Conservation (phyloP, 2,113 vertebrate genomes). For the Stictonetta naevosa region DNA sequence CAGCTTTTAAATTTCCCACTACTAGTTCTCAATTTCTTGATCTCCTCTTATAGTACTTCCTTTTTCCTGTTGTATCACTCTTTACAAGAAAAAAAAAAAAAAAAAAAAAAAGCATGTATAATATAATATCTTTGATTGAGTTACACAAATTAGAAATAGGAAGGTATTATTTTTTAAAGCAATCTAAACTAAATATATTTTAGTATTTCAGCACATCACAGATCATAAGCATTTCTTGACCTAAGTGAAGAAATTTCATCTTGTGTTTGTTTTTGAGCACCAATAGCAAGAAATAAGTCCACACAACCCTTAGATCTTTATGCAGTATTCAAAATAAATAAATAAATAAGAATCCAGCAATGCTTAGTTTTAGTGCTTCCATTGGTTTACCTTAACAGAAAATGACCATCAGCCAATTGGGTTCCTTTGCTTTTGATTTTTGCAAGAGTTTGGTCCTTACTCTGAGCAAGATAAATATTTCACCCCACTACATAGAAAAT, state of each 20-base stretch:
- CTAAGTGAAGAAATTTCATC: background rate
- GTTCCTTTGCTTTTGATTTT: background rate
- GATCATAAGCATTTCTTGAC: background rate
- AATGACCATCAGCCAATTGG: background rate
- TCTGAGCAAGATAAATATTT: background rate
- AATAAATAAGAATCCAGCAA: background rate
- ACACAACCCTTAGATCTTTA: background rate
- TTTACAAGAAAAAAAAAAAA: background rate
- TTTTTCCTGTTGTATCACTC: accelerated
- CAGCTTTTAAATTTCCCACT: background rate
- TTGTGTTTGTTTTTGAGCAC: background rate
- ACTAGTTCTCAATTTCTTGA: background rate
- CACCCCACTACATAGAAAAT: background rate
- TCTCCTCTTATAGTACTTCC: background rate
- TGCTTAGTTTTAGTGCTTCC: background rate
- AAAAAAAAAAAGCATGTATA: background rate
- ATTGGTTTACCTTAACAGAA: background rate
- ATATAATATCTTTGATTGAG: accelerated
- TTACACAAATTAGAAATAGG: background rate
- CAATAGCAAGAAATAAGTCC: background rate
- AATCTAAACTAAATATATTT: background rate
- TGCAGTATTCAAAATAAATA: background rate
- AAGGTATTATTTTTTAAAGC: background rate
- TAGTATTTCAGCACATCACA: background rate
- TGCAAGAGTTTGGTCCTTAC: background rate